These are phyloP conservation scores for Ennomos erosarius DNA, from an alignment of 2,888 invertebrate genomes.

Conservation along the genomic window DNA sequence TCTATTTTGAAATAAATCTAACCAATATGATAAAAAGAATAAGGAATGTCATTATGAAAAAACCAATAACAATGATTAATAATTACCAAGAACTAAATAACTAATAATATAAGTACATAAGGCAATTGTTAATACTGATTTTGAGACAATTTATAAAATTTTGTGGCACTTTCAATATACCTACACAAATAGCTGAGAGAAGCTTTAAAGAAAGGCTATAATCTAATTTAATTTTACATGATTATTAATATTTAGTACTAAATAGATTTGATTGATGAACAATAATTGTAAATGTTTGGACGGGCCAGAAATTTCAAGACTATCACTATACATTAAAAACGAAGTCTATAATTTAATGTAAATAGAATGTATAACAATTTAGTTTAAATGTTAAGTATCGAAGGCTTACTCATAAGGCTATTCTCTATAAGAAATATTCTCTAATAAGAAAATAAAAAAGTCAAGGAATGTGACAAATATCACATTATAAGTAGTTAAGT, in stretches of 20 bases:
- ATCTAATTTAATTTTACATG: conserved; percentile 13
- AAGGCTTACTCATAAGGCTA: conserved; percentile 30
- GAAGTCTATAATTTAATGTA: conserved; percentile 27
- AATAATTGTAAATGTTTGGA: conserved; percentile 47
- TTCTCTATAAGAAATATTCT: too few relatives aligned
- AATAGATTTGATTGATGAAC: conserved; percentile 27
- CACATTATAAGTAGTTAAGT: conserved; percentile 30
- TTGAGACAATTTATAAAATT: conserved; percentile 44
- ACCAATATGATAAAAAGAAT: conserved; percentile 11
- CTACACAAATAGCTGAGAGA: conserved; percentile 1
- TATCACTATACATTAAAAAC: conserved; percentile 26
- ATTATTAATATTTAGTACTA: conserved; percentile 10
- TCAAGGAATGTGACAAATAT: conserved; percentile 41
- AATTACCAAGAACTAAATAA: conserved; percentile 28
- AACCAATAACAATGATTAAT: conserved; percentile 12
- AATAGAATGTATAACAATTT: conserved; percentile 25
- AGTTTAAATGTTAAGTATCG: conserved; percentile 34
- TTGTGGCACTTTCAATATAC: conserved; percentile 47
- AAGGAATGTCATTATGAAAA: conserved; percentile 29
- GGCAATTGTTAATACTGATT: conserved; percentile 58
- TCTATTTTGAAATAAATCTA: neutral
- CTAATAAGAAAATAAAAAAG: conserved; percentile 23
- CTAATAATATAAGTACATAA: conserved; percentile 49
- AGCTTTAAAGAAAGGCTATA: conserved; percentile 38
- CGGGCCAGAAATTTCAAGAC: conserved; percentile 49